Evolutionary conservation across 2,888 invertebrate species (phyloP).

Genomic region (Didymodactylos carnosus): DNA sequence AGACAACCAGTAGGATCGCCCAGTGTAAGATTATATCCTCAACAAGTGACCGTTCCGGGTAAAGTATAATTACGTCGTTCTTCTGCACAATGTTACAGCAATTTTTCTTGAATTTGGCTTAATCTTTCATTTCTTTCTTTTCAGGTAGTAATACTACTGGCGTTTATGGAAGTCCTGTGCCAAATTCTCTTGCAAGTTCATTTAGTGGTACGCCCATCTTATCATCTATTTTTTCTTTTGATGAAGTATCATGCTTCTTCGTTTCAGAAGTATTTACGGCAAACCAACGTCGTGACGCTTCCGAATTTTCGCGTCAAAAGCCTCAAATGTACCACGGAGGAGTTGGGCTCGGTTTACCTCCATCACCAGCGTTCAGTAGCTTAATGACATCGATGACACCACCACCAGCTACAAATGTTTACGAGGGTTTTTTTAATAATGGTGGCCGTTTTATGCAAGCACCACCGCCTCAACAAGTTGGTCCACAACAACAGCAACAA

Average conservation of each 20-base stretch:
- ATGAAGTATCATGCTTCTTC: neutral
- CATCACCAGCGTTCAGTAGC: neutral
- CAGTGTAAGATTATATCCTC: neutral
- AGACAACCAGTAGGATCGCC: neutral
- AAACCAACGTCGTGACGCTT: neutral
- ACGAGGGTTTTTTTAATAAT: neutral
- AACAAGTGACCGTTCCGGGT: neutral
- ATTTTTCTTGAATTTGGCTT: neutral
- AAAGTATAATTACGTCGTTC: no score
- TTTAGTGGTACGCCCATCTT: neutral
- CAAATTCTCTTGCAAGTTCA: neutral
- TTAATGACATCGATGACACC: neutral
- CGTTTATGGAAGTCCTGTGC: neutral
- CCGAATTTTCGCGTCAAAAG: neutral
- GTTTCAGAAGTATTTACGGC: neutral
- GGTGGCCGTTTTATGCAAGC: neutral
- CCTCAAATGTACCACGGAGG: neutral
- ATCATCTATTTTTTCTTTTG: neutral
- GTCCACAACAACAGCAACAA: neutral
- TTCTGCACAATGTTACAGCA: no score
- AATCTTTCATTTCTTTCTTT: neutral
- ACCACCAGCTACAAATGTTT: neutral
- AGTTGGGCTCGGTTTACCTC: neutral
- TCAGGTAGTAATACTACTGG: neutral
- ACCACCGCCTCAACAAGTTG: no score